These are phyloP conservation scores for Heliconius hewitsoni DNA, from an alignment of 1,140 invertebrate species.

Conservation along the genomic window DNA sequence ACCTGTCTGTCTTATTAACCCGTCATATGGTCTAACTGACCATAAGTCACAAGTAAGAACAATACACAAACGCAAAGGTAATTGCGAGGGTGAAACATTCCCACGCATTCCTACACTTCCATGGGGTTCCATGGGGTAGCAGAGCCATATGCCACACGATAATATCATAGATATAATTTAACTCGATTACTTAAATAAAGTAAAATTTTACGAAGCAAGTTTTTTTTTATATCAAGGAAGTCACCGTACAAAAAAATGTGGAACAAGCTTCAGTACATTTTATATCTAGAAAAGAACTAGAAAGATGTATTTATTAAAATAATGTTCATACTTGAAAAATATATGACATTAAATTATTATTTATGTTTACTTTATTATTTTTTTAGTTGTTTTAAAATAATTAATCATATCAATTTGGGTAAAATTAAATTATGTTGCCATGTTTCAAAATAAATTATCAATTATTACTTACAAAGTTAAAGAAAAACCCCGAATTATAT, in stretches of 20 bases:
- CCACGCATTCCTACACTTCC: constrained; percentile 68
- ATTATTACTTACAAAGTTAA: too few relatives aligned
- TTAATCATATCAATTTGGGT: too few relatives aligned
- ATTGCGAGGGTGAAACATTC: constrained; percentile 67
- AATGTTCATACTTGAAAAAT: too few relatives aligned
- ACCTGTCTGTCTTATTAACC: constrained; percentile 34
- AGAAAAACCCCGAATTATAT: not conserved
- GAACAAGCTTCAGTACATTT: not conserved
- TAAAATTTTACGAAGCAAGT: not conserved
- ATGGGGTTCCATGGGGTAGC: constrained; percentile 47
- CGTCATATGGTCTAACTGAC: constrained; percentile 61
- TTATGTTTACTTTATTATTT: too few relatives aligned
- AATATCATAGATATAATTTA: constrained; percentile 41
- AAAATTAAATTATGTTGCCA: too few relatives aligned
- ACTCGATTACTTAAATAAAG: not conserved
- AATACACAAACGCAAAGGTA: constrained; percentile 58
- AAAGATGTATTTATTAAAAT: not conserved
- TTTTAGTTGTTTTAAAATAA: too few relatives aligned
- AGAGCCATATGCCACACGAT: constrained; percentile 60
- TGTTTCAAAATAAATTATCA: too few relatives aligned
- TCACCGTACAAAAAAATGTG: not conserved
- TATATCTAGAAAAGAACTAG: not conserved
- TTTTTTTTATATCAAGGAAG: not conserved
- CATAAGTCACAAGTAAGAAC: constrained; percentile 69
- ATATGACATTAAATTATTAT: too few relatives aligned